These are phyloP conservation scores for Corythornis cristatus DNA, from an alignment of 2,113 vertebrate species.

Conservation along the genomic window DNA sequence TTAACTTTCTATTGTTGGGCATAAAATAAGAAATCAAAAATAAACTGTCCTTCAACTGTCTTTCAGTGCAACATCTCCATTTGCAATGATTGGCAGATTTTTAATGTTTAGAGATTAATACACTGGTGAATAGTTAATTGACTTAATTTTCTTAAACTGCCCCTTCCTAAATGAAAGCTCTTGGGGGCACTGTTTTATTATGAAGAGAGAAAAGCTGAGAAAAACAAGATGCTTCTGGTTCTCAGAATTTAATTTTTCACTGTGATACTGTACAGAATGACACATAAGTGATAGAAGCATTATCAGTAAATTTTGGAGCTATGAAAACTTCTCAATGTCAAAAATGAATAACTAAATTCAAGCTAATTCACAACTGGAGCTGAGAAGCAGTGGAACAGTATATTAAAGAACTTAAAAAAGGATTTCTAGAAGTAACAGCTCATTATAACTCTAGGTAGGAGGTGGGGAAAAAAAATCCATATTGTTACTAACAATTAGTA, in stretches of 20 bases:
- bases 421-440: background rate
- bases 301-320: background rate
- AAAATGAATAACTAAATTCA: background rate
- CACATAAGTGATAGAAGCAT: background rate
- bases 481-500: background rate
- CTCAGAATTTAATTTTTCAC: background rate
- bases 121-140: background rate
- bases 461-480: background rate
- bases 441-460: background rate
- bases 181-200: conserved; percentile 70
- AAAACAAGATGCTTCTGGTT: background rate
- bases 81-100: background rate
- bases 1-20: background rate
- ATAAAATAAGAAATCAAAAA: background rate
- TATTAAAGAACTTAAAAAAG: background rate
- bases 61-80: background rate
- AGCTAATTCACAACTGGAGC: background rate
- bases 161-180: conserved; percentile 27
- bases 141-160: background rate
- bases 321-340: background rate
- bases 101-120: background rate
- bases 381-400: background rate
- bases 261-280: background rate
- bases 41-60: background rate
- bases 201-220: background rate